A percentile compares a stretch with the other conserved stretches of the same genome.
These are phyloP conservation scores for Typhlichthys eigenmanni DNA, from an alignment of 2,797 vertebrate species.

Conservation along the genomic window DNA sequence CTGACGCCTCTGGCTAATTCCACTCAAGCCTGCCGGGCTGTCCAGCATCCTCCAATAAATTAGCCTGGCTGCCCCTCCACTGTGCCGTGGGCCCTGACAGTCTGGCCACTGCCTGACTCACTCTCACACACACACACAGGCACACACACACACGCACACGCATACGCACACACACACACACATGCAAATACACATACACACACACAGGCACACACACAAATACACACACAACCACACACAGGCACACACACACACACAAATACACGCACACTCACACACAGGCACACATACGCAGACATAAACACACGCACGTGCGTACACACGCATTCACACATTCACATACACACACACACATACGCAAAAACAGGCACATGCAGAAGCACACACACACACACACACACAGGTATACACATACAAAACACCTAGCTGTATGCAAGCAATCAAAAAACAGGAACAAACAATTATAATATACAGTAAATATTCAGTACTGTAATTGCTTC, in stretches of 20 bases:
- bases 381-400: no score
- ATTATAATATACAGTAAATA: no score
- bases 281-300: background rate
- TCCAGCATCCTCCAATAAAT: constrained; percentile 71
- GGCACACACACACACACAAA: background rate
- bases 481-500: no score
- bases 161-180: constrained; percentile 3
- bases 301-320: background rate
- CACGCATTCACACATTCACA: background rate
- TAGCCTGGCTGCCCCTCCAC: constrained; percentile 52
- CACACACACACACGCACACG: background rate
- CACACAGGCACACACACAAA: background rate
- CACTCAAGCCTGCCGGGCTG: constrained; percentile 58
- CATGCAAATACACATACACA: background rate
- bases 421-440: background rate
- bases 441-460: no score
- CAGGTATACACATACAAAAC: no score
- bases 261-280: constrained; percentile 6
- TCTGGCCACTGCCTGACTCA: constrained; percentile 43
- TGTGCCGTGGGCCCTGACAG: constrained; percentile 46
- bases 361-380: no score
- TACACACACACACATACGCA: background rate
- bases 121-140: background rate
- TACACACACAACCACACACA: no score
- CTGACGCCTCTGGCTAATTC: constrained; percentile 69